Evolutionary conservation across 1,140 invertebrate genomes (phyloP).

Genomic region (Achroia grisella): DNA sequence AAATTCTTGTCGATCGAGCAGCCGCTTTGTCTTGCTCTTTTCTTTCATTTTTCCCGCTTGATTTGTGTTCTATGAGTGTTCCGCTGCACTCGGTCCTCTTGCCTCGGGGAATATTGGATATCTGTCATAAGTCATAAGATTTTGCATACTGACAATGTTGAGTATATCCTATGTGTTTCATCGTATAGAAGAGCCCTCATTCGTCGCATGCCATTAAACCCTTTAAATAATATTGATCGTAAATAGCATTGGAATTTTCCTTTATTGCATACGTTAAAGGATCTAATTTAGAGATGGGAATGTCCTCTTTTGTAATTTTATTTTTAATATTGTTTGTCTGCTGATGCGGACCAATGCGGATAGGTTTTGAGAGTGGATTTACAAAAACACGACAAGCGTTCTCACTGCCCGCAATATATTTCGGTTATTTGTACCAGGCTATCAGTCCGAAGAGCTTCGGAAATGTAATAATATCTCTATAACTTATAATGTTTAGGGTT

Average conservation of each 20-base stretch:
- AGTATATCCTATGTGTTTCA: slow-evolving; percentile 12
- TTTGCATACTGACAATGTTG: slow-evolving; percentile 36
- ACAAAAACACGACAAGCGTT: slow-evolving; percentile 1
- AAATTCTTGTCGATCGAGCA: slow-evolving; percentile 52
- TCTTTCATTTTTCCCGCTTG: slow-evolving; percentile 42
- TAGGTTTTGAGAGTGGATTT: slow-evolving; percentile 4
- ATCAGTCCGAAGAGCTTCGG: slow-evolving; percentile 6
- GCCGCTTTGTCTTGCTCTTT: slow-evolving; percentile 47
- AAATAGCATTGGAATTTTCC: slow-evolving; percentile 18
- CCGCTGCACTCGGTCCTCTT: slow-evolving; percentile 27
- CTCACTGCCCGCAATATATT: slow-evolving; percentile 15
- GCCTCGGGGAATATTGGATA: slow-evolving; percentile 40
- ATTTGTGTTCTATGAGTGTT: slow-evolving; percentile 57
- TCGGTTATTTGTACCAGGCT: slow-evolving; percentile 12
- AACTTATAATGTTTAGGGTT: slow-evolving; percentile 30
- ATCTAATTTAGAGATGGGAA: slow-evolving; percentile 5
- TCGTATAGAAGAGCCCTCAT: too few relatives aligned
- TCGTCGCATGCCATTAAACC: too few relatives aligned
- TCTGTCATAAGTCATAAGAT: slow-evolving; percentile 52
- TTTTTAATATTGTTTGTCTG: slow-evolving; percentile 15
- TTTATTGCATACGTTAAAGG: not conserved
- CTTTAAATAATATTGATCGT: slow-evolving; percentile 7
- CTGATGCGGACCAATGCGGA: slow-evolving; percentile 5
- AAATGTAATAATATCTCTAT: slow-evolving; percentile 56
- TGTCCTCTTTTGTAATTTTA: slow-evolving; percentile 12